Conservation (phyloP, 2,797 vertebrate genomes). For the Brotula barbata region DNA sequence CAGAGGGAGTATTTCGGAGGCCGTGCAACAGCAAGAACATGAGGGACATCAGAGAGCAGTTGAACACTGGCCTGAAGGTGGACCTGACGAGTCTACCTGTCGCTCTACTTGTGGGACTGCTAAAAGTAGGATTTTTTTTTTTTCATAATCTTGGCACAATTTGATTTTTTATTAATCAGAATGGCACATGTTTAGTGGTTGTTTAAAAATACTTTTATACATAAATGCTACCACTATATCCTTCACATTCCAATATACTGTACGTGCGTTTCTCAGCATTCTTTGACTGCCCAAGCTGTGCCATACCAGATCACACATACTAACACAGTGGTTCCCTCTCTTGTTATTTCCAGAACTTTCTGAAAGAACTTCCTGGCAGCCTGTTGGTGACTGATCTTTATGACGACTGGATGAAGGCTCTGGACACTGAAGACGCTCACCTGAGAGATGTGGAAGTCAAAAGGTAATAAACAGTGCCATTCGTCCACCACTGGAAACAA, state of each 20-base stretch:
- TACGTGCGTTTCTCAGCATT: too few species aligned
- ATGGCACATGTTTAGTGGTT: too few species aligned
- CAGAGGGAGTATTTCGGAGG: slow-evolving; percentile 93
- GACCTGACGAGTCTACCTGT: slow-evolving; percentile 81
- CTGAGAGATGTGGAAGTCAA: slow-evolving; percentile 81
- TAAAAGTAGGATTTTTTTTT: slow-evolving; percentile 81
- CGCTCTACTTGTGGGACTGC: slow-evolving; percentile 85
- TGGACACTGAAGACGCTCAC: slow-evolving; percentile 75
- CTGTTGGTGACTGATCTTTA: slow-evolving; percentile 86
- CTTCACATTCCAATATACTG: too few species aligned
- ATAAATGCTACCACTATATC: too few species aligned
- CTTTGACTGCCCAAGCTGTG: too few species aligned
- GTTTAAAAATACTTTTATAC: too few species aligned
- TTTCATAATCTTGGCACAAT: too few species aligned
- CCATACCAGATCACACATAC: too few species aligned
- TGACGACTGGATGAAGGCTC: slow-evolving; percentile 84
- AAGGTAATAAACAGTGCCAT: slow-evolving; percentile 73
- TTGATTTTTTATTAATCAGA: too few species aligned
- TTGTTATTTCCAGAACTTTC: slow-evolving; percentile 84
- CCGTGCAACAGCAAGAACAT: slow-evolving; percentile 86
- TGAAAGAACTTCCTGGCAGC: slow-evolving; percentile 89
- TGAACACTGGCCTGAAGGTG: slow-evolving; percentile 81
- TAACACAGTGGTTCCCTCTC: not conserved
- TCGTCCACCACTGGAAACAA: too few species aligned
- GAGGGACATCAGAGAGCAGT: slow-evolving; percentile 85